Evolutionary conservation across 2,888 invertebrate species (phyloP).

Genomic region (Schizotus pectinicornis): DNA sequence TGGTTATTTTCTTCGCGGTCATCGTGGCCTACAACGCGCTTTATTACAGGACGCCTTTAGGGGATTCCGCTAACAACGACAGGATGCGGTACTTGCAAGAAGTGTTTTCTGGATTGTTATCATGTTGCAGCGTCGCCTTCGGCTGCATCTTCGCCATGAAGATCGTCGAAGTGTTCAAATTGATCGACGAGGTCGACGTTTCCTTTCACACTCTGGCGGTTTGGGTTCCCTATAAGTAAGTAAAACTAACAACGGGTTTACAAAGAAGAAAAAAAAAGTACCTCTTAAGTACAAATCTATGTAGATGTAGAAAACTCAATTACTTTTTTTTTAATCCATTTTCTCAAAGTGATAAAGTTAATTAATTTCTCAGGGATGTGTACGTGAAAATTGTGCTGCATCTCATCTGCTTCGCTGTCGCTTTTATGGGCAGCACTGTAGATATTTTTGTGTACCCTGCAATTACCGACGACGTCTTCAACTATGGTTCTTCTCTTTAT

Average conservation of each 20-base stretch:
- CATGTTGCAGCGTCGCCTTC: slow-evolving; percentile 32
- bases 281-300: too few species aligned
- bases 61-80: slow-evolving; percentile 19
- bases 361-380: slow-evolving; percentile 8
- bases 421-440: not conserved
- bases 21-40: slow-evolving; percentile 27
- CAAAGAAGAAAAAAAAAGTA: too few species aligned
- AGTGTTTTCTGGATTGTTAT: slow-evolving; percentile 29
- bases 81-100: slow-evolving; percentile 34
- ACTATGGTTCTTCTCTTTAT: slow-evolving; percentile 4
- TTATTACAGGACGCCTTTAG: not conserved
- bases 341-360: not conserved
- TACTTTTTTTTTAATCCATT: not conserved
- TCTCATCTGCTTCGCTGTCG: not conserved
- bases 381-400: slow-evolving; percentile 5
- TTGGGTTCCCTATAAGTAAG: slow-evolving; percentile 41
- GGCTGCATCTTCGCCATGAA: slow-evolving; percentile 37
- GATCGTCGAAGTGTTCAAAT: slow-evolving; percentile 36
- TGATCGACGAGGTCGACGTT: slow-evolving; percentile 38
- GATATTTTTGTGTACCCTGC: not conserved
- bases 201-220: slow-evolving; percentile 36
- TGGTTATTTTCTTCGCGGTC: slow-evolving; percentile 23
- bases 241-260: too few species aligned
- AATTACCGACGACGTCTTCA: not conserved
- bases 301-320: too few species aligned